Percentiles rank a stretch among this genome's conserved stretches.
Evolutionary conservation across 2,888 invertebrate species (phyloP).

Genomic region (Phymatocera aterrima): DNA sequence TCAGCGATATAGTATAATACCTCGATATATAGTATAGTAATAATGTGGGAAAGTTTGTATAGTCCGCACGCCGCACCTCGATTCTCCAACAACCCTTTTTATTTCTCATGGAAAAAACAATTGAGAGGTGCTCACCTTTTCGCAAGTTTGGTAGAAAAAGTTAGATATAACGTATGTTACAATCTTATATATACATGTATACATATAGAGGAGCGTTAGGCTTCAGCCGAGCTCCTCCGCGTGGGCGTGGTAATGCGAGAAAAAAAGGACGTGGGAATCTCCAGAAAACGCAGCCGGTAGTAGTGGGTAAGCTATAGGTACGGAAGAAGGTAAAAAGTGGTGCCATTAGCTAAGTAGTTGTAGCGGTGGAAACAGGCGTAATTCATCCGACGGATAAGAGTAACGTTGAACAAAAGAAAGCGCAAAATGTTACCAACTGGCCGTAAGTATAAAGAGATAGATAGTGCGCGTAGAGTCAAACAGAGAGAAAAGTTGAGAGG

Average conservation of each 20-base stretch:
- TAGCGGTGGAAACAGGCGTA: slow-evolving; percentile 45
- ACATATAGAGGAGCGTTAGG: neutral
- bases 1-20: slow-evolving; percentile 27
- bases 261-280: slow-evolving; percentile 38
- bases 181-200: no score
- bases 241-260: neutral
- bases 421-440: slow-evolving; percentile 29
- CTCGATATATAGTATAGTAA: no score
- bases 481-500: slow-evolving; percentile 35
- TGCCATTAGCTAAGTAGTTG: slow-evolving; percentile 52
- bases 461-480: neutral
- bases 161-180: neutral
- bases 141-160: neutral
- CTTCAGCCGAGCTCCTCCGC: neutral
- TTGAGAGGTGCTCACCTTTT: slow-evolving; percentile 17
- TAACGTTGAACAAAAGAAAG: slow-evolving; percentile 29
- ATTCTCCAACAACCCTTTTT: neutral
- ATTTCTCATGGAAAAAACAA: slow-evolving; percentile 22
- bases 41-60: slow-evolving; percentile 33
- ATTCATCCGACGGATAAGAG: slow-evolving; percentile 48
- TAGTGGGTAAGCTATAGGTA: neutral
- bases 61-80: neutral
- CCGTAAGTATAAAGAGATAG: slow-evolving; percentile 36
- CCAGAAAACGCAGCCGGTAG: slow-evolving; percentile 24
- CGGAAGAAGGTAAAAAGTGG: slow-evolving; percentile 45